Conservation (phyloP, 92 coral and sea anemone species). For the Pocillopora meandrina region DNA sequence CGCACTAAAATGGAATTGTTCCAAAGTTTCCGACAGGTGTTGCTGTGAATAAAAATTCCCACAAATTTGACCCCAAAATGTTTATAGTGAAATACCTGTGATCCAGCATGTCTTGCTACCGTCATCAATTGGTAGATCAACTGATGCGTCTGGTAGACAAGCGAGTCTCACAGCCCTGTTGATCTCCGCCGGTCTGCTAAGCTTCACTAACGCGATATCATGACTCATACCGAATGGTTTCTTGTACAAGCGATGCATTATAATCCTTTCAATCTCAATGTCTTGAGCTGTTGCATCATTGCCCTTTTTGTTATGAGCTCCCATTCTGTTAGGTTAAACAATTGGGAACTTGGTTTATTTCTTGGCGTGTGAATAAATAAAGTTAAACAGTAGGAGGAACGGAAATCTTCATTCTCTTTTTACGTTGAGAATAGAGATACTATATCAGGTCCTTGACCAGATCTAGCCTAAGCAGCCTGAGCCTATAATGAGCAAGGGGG, state of each 20-base stretch:
- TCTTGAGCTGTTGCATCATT: constrained; percentile 45
- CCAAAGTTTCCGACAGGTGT: too few relatives aligned
- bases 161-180: constrained; percentile 47
- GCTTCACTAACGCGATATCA: constrained; percentile 58
- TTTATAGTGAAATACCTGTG: constrained; percentile 24
- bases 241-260: constrained; percentile 50
- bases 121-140: constrained; percentile 40
- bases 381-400: too few relatives aligned
- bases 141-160: constrained; percentile 40
- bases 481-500: too few relatives aligned
- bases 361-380: too few relatives aligned
- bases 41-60: too few relatives aligned
- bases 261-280: constrained; percentile 35
- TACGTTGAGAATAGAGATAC: too few relatives aligned
- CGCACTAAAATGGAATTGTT: too few relatives aligned
- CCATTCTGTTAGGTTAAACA: constrained; percentile 34
- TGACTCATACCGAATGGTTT: constrained; percentile 52
- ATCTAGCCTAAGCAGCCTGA: too few relatives aligned
- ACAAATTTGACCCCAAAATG: not conserved
- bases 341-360: not conserved
- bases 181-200: constrained; percentile 44
- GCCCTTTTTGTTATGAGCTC: constrained; percentile 44
- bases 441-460: too few relatives aligned
- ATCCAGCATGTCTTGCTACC: constrained; percentile 54
- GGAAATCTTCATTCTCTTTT: too few relatives aligned